These are phyloP conservation scores for Melanotaenia pygmaea DNA, from an alignment of 2,797 vertebrate genomes.

Conservation along the genomic window DNA sequence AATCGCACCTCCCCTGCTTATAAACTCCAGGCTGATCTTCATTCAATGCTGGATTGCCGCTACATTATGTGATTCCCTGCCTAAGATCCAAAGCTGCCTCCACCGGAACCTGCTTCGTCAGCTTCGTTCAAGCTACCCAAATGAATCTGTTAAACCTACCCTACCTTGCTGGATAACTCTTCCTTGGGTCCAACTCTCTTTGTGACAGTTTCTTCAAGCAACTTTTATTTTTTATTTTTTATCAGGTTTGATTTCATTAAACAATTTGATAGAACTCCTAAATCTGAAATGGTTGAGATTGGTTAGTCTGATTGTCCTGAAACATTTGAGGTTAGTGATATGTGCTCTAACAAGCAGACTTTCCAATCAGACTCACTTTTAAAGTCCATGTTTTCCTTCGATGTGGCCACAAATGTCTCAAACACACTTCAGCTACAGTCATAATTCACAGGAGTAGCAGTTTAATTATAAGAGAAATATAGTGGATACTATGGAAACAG, in stretches of 20 bases:
- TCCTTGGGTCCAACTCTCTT: too few relatives aligned
- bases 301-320: slow-evolving; percentile 40
- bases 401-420: slow-evolving; percentile 55
- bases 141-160: too few relatives aligned
- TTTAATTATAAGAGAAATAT: slow-evolving; percentile 60
- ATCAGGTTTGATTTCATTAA: slow-evolving; percentile 8
- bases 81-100: too few relatives aligned
- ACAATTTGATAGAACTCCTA: slow-evolving; percentile 15
- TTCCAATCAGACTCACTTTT: slow-evolving; percentile 65
- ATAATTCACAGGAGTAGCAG: slow-evolving; percentile 57
- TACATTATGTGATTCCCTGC: too few relatives aligned
- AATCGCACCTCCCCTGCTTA: too few relatives aligned
- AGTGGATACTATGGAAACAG: slow-evolving; percentile 52
- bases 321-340: slow-evolving; percentile 50
- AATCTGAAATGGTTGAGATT: slow-evolving; percentile 15
- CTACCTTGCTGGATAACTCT: too few relatives aligned
- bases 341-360: slow-evolving; percentile 62
- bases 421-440: slow-evolving; percentile 54
- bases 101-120: too few relatives aligned
- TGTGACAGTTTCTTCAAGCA: too few relatives aligned
- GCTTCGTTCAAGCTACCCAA: too few relatives aligned
- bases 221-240: neutral
- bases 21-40: too few relatives aligned
- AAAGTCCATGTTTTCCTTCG: slow-evolving; percentile 60
- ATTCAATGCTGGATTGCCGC: too few relatives aligned